These are phyloP conservation scores for Drosophila kanekoi DNA, from an alignment of 2,888 invertebrate genomes.

Conservation along the genomic window DNA sequence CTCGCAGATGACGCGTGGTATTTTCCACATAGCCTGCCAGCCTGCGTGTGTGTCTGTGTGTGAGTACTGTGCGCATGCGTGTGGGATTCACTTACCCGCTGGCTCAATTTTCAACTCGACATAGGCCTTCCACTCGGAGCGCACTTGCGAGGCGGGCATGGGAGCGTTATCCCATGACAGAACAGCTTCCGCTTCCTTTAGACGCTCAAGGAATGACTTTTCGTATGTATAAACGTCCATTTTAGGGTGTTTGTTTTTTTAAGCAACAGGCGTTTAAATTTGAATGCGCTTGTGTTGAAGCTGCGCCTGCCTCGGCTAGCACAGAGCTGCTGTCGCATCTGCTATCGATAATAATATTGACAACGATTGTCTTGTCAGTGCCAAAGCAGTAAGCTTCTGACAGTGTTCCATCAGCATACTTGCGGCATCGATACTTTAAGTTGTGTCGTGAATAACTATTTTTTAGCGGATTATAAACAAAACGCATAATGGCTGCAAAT, in stretches of 20 bases:
- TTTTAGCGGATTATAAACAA: slow-evolving; percentile 22
- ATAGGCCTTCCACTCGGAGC: slow-evolving; percentile 86
- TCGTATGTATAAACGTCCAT: slow-evolving; percentile 88
- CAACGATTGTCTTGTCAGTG: neutral
- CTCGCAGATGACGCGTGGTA: slow-evolving; percentile 87
- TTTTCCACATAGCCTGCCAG: slow-evolving; percentile 89
- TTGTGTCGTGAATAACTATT: neutral
- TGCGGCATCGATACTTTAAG: slow-evolving; percentile 10
- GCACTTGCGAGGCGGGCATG: slow-evolving; percentile 86
- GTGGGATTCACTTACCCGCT: slow-evolving; percentile 67
- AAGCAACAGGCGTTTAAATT: slow-evolving; percentile 46
- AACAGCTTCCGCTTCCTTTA: slow-evolving; percentile 86
- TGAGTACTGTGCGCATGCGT: slow-evolving; percentile 20
- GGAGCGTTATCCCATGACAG: slow-evolving; percentile 84
- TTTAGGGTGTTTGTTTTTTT: slow-evolving; percentile 21
- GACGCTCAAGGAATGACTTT: slow-evolving; percentile 87
- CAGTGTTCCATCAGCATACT: neutral
- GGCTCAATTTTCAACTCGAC: slow-evolving; percentile 87
- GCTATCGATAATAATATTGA: slow-evolving; percentile 29
- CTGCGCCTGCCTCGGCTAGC: slow-evolving; percentile 15
- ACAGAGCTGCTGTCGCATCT: slow-evolving; percentile 12
- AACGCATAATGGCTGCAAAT: slow-evolving; percentile 66
- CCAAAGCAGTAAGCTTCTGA: neutral
- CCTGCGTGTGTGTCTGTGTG: slow-evolving; percentile 77
- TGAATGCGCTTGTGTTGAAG: slow-evolving; percentile 44